phyloP scores from a whole-genome alignment of 1,140 invertebrate species.

The Trichonephila clavata region DNA sequence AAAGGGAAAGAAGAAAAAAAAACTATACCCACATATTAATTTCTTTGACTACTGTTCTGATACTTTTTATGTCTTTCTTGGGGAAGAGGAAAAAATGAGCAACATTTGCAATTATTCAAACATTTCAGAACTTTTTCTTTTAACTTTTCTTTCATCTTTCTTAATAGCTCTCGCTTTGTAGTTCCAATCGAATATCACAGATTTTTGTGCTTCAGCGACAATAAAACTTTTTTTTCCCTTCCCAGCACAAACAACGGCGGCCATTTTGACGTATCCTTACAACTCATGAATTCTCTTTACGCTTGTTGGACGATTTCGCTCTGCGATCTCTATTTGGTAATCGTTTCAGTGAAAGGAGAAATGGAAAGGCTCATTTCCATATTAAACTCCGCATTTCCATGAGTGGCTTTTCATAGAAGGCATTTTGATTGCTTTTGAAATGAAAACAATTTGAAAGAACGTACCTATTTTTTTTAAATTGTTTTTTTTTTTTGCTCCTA shows the following conservation, averaged over 20 bases:
- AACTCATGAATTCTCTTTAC: neutral
- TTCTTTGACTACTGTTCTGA: neutral
- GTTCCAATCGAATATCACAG: neutral
- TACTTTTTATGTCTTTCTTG: neutral
- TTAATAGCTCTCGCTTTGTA: slow-evolving; percentile 22
- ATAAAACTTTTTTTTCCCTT: neutral
- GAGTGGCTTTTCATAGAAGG: neutral
- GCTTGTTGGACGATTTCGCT: slow-evolving; percentile 19
- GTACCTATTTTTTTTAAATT: too few species aligned
- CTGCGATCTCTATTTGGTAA: neutral
- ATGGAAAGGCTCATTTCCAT: slow-evolving; percentile 4
- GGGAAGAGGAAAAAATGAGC: neutral
- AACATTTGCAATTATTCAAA: slow-evolving; percentile 36
- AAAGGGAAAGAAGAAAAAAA: neutral
- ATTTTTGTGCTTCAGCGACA: slow-evolving; percentile 11
- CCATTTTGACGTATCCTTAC: neutral
- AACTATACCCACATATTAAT: slow-evolving; percentile 24
- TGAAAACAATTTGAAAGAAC: neutral
- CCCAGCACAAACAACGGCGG: neutral
- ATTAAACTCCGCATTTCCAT: neutral
- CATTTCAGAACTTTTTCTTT: neutral
- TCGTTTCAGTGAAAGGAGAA: neutral
- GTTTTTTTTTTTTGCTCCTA: too few species aligned
- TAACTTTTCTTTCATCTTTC: neutral
- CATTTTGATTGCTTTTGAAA: slow-evolving; percentile 18